Percentiles rank a stretch among this genome's conserved stretches.
phyloP scores from a whole-genome alignment of 2,113 vertebrate species.

The Nyctereutes procyonoides region DNA sequence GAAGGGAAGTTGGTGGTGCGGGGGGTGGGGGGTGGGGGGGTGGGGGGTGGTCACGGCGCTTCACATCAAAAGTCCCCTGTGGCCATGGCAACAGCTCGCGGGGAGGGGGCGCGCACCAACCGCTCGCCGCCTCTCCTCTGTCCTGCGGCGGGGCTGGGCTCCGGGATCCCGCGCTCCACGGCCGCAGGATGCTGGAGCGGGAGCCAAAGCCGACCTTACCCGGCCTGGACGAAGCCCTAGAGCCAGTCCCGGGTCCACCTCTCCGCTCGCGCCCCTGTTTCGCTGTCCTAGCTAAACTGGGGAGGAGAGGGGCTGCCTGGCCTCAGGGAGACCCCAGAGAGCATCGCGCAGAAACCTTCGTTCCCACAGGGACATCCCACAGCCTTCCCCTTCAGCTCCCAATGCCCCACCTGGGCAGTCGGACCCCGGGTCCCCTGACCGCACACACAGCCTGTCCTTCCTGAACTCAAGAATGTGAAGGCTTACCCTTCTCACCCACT shows the following conservation, averaged over 20 bases:
- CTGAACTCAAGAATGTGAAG: neutral
- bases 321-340: too few species aligned
- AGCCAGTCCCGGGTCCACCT: neutral
- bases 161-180: rapidly evolving
- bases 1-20: slow-evolving; percentile 65
- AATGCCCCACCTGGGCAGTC: too few species aligned
- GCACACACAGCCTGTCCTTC: neutral
- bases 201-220: neutral
- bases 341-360: neutral
- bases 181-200: neutral
- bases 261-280: neutral
- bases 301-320: neutral
- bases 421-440: neutral
- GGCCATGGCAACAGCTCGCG: slow-evolving; percentile 86
- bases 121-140: neutral
- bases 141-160: neutral
- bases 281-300: neutral
- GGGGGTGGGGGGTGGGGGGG: neutral
- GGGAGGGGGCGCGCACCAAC: slow-evolving; percentile 68
- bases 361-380: neutral
- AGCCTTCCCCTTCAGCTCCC: neutral
- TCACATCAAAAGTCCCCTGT: slow-evolving; percentile 89
- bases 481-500: neutral
- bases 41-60: slow-evolving; percentile 70
- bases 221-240: too few species aligned